Evolutionary conservation across 2,888 invertebrate genomes (phyloP).

Genomic region (Bellardia pandia): DNA sequence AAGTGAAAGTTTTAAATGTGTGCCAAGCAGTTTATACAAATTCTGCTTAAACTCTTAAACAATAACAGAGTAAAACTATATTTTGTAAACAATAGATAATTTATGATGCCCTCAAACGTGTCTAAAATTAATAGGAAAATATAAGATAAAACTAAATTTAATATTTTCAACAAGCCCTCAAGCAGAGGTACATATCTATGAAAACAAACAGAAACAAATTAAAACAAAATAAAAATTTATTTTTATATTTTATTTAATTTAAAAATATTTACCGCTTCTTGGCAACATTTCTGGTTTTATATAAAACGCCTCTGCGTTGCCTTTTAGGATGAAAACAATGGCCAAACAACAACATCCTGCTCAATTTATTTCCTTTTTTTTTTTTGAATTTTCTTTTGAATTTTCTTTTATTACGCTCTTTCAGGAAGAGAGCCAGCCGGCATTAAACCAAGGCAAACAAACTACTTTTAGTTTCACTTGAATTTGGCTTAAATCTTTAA

Average conservation of each 20-base stretch:
- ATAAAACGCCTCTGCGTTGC: slow-evolving; percentile 7
- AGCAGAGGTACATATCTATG: neutral
- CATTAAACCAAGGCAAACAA: slow-evolving; percentile 6
- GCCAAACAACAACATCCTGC: slow-evolving; percentile 57
- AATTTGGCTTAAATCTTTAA: slow-evolving; percentile 29
- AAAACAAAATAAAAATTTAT: neutral
- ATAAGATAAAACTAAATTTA: neutral
- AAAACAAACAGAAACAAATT: neutral
- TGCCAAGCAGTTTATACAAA: slow-evolving; percentile 15
- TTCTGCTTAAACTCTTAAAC: neutral
- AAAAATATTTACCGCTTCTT: slow-evolving; percentile 63
- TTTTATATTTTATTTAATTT: neutral
- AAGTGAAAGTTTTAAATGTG: neutral
- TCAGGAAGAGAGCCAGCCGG: neutral
- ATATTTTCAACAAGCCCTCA: neutral
- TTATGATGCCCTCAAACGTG: slow-evolving; percentile 8
- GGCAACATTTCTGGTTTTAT: slow-evolving; percentile 39
- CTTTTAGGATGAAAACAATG: slow-evolving; percentile 51
- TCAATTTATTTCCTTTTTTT: slow-evolving; percentile 29
- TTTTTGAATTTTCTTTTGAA: neutral
- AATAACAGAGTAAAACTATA: neutral
- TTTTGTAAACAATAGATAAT: neutral
- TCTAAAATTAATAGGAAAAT: neutral
- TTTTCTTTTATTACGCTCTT: neutral
- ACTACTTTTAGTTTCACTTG: slow-evolving; percentile 42